Conservation (phyloP, 1,140 invertebrate genomes). For the Battus philenor region DNA sequence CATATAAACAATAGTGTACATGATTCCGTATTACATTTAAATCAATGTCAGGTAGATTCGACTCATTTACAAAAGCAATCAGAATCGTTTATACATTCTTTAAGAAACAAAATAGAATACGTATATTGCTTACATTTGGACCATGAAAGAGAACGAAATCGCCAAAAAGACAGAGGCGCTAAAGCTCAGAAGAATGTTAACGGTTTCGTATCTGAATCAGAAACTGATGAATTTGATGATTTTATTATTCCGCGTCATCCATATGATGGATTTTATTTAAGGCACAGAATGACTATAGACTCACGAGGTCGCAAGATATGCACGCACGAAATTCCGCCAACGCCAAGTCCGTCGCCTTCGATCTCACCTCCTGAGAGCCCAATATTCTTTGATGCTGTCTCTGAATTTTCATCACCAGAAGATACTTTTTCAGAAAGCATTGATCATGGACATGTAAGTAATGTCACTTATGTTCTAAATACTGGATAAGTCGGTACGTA, state of each 20-base stretch:
- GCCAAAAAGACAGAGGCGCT: slow-evolving; percentile 7
- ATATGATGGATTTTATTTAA: slow-evolving; percentile 71
- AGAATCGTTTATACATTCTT: slow-evolving; percentile 6
- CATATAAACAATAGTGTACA: not conserved
- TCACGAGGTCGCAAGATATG: slow-evolving; percentile 62
- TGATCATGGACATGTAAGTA: slow-evolving; percentile 50
- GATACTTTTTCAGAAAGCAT: slow-evolving; percentile 19
- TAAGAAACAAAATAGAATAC: slow-evolving; percentile 18
- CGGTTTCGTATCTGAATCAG: slow-evolving; percentile 14
- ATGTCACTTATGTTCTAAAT: not conserved
- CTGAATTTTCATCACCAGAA: slow-evolving; percentile 18
- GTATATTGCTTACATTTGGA: slow-evolving; percentile 38
- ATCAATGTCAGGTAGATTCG: not conserved
- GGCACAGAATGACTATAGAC: slow-evolving; percentile 59
- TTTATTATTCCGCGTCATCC: slow-evolving; percentile 66
- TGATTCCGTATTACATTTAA: not conserved
- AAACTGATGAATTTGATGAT: slow-evolving; percentile 47
- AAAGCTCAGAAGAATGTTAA: not conserved
- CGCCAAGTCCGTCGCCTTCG: slow-evolving; percentile 38
- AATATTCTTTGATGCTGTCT: slow-evolving; percentile 8
- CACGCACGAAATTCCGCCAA: slow-evolving; percentile 58
- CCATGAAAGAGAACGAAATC: slow-evolving; percentile 25
- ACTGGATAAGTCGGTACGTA: slow-evolving; percentile 11
- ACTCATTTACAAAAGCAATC: slow-evolving; percentile 1
- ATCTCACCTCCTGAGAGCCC: slow-evolving; percentile 29